Evolutionary conservation across 2,113 vertebrate species (phyloP).

Genomic region (Hemibagrus wyckioides): DNA sequence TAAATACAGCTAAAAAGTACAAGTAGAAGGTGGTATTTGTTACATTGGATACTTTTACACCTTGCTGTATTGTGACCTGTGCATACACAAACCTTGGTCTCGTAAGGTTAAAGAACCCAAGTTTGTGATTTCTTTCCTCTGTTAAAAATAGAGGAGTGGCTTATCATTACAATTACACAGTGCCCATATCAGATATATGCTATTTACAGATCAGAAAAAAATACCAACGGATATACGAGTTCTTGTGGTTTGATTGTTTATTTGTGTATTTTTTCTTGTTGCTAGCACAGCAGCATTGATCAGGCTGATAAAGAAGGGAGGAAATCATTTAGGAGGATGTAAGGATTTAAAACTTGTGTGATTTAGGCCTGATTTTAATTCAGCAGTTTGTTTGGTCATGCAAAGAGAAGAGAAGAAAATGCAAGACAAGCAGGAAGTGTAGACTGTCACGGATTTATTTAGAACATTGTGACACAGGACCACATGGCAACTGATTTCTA

Average conservation of each 20-base stretch:
- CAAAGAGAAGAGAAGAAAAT: conserved; percentile 69
- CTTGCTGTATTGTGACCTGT: neutral
- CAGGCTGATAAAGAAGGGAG: conserved; percentile 1
- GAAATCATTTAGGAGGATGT: conserved; percentile 56
- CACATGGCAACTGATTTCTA: conserved; percentile 61
- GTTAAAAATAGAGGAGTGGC: neutral
- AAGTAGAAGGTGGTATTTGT: neutral
- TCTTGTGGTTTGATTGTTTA: neutral
- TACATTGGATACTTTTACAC: neutral
- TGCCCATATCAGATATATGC: neutral
- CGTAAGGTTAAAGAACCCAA: neutral
- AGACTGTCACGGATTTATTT: conserved; percentile 74
- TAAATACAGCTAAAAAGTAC: neutral
- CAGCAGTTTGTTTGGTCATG: conserved; percentile 69
- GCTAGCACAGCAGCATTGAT: conserved; percentile 16
- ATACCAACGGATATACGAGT: neutral
- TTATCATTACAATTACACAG: neutral
- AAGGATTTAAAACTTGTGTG: conserved; percentile 56
- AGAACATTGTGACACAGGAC: conserved; percentile 73
- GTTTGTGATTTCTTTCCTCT: neutral
- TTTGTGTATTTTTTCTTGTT: neutral
- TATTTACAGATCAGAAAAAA: neutral
- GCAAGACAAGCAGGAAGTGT: conserved; percentile 76
- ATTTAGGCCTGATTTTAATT: conserved; percentile 63
- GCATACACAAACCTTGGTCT: neutral